Evolutionary conservation across 2,888 invertebrate genomes (phyloP).

Genomic region (Drosophila fungiperda): DNA sequence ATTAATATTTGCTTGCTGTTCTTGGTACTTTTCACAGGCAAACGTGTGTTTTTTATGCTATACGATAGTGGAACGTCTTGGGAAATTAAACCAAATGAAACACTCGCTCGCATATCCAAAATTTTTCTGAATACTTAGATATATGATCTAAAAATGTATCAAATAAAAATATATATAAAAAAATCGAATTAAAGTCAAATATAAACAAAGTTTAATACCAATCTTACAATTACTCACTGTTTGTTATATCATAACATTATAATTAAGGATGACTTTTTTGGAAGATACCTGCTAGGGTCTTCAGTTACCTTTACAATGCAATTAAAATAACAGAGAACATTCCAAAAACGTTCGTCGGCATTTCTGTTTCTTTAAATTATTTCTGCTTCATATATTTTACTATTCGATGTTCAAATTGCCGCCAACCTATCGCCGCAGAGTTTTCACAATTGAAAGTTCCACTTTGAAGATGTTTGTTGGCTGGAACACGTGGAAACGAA

Average conservation of each 20-base stretch:
- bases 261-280: background rate
- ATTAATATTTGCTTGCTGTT: background rate
- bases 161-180: background rate
- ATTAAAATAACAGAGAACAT: background rate
- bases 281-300: background rate
- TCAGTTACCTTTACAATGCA: background rate
- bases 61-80: constrained; percentile 4
- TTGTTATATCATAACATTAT: background rate
- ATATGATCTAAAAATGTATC: background rate
- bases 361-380: background rate
- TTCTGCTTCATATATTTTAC: background rate
- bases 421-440: background rate
- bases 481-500: background rate
- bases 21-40: background rate
- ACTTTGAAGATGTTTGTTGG: background rate
- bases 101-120: background rate
- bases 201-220: background rate
- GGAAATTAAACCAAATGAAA: background rate
- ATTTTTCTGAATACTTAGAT: background rate
- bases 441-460: background rate
- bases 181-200: background rate
- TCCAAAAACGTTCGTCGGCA: background rate
- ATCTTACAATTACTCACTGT: background rate
- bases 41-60: background rate
- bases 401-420: too few relatives aligned